phyloP scores from a whole-genome alignment of 2,113 vertebrate species.

The Lucifuga dentata region DNA sequence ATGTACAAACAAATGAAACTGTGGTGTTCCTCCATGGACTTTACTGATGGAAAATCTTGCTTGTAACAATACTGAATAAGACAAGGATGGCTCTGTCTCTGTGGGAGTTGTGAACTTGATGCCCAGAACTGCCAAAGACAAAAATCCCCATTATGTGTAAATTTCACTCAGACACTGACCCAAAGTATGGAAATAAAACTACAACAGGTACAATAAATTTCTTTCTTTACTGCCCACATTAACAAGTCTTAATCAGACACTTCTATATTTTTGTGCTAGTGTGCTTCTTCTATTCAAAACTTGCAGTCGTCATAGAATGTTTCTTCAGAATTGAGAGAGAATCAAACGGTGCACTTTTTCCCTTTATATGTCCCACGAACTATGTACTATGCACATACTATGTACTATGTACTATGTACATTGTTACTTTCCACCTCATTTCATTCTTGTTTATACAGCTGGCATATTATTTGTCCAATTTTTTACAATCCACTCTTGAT shows the following conservation, averaged over 20 bases:
- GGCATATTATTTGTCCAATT: conserved; percentile 52
- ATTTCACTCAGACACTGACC: background rate
- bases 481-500: too few relatives aligned
- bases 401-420: too few relatives aligned
- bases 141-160: background rate
- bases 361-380: conserved; percentile 43
- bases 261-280: too few relatives aligned
- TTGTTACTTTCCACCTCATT: conserved; percentile 44
- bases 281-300: conserved; percentile 33
- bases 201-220: background rate
- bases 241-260: background rate
- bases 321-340: too few relatives aligned
- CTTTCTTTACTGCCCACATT: background rate
- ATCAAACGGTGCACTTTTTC: conserved; percentile 53
- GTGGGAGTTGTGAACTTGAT: background rate
- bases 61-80: background rate
- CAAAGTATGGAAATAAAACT: background rate
- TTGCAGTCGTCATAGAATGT: conserved; percentile 30
- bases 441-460: conserved; percentile 44
- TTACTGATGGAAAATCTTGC: background rate
- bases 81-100: background rate
- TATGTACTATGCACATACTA: too few relatives aligned
- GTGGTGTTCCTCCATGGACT: background rate
- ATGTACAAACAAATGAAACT: conserved; percentile 2
- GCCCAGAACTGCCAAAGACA: background rate